Evolutionary conservation across 2,797 vertebrate species (phyloP), one percentile per base, ranked within the genome.

Genomic region (Potorous gilbertii): DNA sequence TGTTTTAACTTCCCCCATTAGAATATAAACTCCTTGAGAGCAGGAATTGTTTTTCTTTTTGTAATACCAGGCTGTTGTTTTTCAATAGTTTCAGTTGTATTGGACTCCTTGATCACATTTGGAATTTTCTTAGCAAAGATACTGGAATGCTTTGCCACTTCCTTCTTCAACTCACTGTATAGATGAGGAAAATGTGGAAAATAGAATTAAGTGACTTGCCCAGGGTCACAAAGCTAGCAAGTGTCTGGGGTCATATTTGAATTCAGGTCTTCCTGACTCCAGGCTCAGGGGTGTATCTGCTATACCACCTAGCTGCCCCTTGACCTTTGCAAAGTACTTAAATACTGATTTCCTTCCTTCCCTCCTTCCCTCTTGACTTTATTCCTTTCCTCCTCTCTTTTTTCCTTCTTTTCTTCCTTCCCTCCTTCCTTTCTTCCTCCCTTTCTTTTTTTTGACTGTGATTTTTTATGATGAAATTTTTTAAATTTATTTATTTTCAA

Each of bases 11-110:
- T 52, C 66, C 24, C 29, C 55, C 8, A 56, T 29, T 57, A 59
- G n/a, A n/a, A 5, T 18, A 0, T 11, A n/a, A 50, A 18, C 24
- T 91, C 56, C 28, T 0, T 1, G 31, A 87, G 8, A 54, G 2
- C 54, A 92, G 59, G 31, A 90, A 13, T 21, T 16, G 0, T 4
- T 18, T 59, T 90, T 81, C 31, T 91, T 10, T 81, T 56, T 1
- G 5, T 16, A 46, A 46, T 57, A 56, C 34, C 31, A 55, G 46
- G 55, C 18, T 3, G 50, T 50, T 46, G 55, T 66, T 66, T 34
- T 66, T 66, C 4, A 66, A 13, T 66, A n/a, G 34, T 66, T 66
- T 66, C 62, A 66, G 31, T 66, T 66, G 31, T 66, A 1, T n/a
- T 66, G 13, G 5, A 66, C 34, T 66, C 34, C 34, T 66, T n/a